Percentiles rank a stretch among this genome's conserved stretches.
Evolutionary conservation across 2,797 vertebrate genomes (phyloP).

Genomic region (Xenops minutus): DNA sequence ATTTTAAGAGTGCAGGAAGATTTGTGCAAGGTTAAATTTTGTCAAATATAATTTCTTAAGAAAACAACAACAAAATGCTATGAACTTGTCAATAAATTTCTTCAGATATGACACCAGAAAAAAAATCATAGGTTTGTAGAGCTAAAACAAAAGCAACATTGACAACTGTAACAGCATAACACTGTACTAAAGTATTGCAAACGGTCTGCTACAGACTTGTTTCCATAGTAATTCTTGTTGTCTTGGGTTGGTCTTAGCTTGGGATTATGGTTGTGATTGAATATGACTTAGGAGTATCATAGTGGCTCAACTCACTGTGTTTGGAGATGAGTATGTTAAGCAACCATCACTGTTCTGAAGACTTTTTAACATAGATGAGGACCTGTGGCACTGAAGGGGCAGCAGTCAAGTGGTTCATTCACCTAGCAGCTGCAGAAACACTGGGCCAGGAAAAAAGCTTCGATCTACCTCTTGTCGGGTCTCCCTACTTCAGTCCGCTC

Average conservation of each 20-base stretch:
- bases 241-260: not conserved
- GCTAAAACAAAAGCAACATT: not conserved
- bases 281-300: not conserved
- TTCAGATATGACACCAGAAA: not conserved
- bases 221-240: not conserved
- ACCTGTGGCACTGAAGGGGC: not conserved
- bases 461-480: rapidly evolving
- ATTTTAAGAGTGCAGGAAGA: not conserved
- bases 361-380: not conserved
- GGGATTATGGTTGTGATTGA: not conserved
- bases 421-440: not conserved
- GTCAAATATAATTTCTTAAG: not conserved
- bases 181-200: not conserved
- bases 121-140: not conserved
- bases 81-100: not conserved
- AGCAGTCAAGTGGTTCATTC: not conserved
- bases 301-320: not conserved
- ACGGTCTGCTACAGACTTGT: not conserved
- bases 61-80: not conserved
- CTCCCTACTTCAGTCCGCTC: not conserved
- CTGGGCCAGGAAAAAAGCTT: not conserved
- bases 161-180: not conserved
- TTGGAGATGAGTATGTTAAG: not conserved
- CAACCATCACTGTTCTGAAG: not conserved
- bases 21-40: not conserved